Conservation (phyloP, 2,113 vertebrate species). For the Hemiprocne comata region DNA sequence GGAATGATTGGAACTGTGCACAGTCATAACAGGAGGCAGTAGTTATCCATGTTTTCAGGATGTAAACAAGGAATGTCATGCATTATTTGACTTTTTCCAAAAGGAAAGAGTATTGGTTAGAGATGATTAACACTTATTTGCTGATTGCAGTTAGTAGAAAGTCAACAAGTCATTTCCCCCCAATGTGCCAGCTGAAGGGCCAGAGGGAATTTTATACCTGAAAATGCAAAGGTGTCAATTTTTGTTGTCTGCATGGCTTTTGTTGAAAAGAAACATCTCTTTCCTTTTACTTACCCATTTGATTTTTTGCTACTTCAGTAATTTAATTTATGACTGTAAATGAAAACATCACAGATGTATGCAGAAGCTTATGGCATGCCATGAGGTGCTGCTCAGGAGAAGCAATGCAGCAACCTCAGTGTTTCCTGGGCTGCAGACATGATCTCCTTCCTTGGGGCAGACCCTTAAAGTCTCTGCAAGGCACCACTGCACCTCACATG, state of each 20-base stretch:
- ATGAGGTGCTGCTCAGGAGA: background rate
- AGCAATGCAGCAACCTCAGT: background rate
- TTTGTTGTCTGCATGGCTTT: background rate
- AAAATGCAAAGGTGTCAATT: background rate
- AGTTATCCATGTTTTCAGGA: background rate
- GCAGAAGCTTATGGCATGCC: background rate
- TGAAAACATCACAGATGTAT: background rate
- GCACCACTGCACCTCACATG: background rate
- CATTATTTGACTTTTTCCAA: background rate
- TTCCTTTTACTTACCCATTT: background rate
- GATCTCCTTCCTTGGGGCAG: background rate
- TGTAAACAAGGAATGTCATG: slow-evolving; percentile 39
- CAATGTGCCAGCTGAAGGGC: background rate
- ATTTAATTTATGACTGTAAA: background rate
- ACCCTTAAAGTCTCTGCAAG: background rate
- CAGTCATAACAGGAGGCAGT: background rate
- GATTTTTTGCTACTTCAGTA: background rate
- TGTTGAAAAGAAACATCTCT: background rate
- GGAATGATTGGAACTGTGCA: background rate
- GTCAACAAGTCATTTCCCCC: background rate
- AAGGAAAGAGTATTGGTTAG: background rate
- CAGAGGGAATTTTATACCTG: background rate
- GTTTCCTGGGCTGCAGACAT: background rate
- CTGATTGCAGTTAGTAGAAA: background rate
- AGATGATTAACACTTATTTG: background rate